Percentiles rank a stretch among this genome's conserved stretches.
Evolutionary conservation across 2,797 vertebrate genomes (phyloP).

Genomic region (Catharus ustulatus): DNA sequence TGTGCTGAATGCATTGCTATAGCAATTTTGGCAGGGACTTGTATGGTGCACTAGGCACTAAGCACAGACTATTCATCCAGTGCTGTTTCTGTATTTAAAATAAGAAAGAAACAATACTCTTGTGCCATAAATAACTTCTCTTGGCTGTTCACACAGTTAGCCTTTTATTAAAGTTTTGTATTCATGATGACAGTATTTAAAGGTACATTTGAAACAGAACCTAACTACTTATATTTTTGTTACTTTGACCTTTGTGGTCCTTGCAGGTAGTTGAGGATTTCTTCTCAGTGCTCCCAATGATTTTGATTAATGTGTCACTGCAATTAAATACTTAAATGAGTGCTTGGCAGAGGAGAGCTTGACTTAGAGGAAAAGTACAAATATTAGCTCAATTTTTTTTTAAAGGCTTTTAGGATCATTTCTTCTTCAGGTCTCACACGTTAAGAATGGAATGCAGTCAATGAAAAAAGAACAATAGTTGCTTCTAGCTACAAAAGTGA

Average conservation of each 20-base stretch:
- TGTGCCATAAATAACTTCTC: neutral
- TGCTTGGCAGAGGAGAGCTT: neutral
- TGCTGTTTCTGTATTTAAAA: neutral
- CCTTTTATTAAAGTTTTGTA: accelerated
- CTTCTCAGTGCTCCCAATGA: neutral
- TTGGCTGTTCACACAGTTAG: neutral
- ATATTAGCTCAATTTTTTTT: neutral
- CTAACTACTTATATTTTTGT: neutral
- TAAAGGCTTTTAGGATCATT: neutral
- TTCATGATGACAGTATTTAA: neutral
- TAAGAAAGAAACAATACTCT: neutral
- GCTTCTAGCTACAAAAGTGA: neutral
- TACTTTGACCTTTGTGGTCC: neutral
- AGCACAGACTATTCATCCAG: neutral
- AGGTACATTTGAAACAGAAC: neutral
- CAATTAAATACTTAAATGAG: neutral
- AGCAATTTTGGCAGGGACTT: neutral
- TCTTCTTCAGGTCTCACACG: neutral
- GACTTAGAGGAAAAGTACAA: neutral
- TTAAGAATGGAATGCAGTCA: neutral
- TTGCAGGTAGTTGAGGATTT: neutral
- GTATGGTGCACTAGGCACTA: neutral
- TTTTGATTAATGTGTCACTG: neutral
- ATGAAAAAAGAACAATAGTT: neutral
- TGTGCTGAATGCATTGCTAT: neutral